Conservation (phyloP, 2,888 invertebrate species). For the Agrotis exclamationis region DNA sequence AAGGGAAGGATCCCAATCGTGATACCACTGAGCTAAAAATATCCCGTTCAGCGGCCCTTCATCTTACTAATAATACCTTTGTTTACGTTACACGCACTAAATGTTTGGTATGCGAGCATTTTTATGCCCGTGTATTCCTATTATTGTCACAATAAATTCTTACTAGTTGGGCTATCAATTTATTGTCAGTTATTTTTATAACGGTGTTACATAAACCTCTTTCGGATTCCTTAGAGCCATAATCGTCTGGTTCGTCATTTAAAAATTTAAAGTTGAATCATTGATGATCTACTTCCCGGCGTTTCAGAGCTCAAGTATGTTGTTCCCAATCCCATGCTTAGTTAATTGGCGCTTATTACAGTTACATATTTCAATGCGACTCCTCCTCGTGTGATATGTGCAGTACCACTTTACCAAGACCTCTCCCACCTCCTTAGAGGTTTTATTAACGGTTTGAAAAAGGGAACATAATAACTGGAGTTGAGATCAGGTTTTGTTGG, state of each 20-base stretch:
- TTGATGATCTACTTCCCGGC: conserved; percentile 68
- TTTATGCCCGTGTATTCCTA: conserved; percentile 66
- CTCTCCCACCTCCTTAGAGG: conserved; percentile 65
- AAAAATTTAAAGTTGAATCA: conserved; percentile 63
- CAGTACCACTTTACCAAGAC: conserved; percentile 74
- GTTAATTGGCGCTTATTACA: conserved; percentile 89
- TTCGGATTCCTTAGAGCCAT: conserved; percentile 38
- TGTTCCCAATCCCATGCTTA: conserved; percentile 84
- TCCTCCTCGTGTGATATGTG: conserved; percentile 76
- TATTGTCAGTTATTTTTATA: conserved; percentile 35
- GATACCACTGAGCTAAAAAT: conserved; percentile 82
- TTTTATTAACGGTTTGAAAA: conserved; percentile 59
- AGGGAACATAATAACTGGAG: conserved; percentile 66
- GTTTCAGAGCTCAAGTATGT: conserved; percentile 77
- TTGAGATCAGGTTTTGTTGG: conserved; percentile 77
- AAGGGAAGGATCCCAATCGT: conserved; percentile 78
- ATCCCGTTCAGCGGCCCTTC: conserved; percentile 80
- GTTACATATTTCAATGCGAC: conserved; percentile 85
- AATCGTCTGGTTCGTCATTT: conserved; percentile 43
- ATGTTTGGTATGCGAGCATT: conserved; percentile 67
- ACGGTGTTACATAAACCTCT: conserved; percentile 16
- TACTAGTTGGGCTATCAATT: conserved; percentile 23
- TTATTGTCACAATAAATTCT: conserved; percentile 70
- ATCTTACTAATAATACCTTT: conserved; percentile 79
- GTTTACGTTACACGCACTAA: conserved; percentile 79